A percentile compares a stretch with the other conserved stretches of the same genome.
Conservation (phyloP, 2,797 vertebrate genomes). For the Artibeus lituratus region DNA sequence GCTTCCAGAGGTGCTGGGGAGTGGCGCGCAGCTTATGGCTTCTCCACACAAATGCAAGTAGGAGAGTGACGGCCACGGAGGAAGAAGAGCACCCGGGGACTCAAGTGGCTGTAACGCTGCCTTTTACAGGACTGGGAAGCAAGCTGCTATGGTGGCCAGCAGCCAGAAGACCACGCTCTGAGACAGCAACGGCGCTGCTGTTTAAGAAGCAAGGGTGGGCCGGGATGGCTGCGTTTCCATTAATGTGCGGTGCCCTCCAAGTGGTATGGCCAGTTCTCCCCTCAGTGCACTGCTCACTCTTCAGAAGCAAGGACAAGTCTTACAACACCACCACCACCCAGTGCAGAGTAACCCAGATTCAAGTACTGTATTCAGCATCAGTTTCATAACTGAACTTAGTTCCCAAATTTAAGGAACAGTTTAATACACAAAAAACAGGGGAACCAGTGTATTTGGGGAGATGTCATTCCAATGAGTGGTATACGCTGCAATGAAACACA, state of each 20-base stretch:
- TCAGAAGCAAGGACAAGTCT: background rate
- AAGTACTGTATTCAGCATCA: background rate
- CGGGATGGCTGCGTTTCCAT: background rate
- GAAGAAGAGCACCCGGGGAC: background rate
- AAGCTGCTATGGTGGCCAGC: rapidly evolving
- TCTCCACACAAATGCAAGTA: background rate
- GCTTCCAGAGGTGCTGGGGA: background rate
- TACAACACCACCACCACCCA: background rate
- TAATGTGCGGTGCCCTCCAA: rapidly evolving
- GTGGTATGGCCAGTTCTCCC: rapidly evolving
- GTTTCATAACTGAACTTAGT: background rate
- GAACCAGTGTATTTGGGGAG: background rate
- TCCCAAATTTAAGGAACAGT: background rate
- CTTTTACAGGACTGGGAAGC: background rate
- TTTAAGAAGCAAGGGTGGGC: background rate
- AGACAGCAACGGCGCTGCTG: background rate
- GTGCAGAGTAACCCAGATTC: background rate
- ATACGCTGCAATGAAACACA: background rate
- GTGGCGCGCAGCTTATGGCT: background rate
- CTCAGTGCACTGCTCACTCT: background rate
- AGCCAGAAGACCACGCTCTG: background rate
- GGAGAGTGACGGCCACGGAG: background rate
- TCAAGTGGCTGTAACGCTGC: background rate
- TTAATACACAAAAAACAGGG: background rate
- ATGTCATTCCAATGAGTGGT: background rate